Evolutionary conservation across 2,797 vertebrate genomes (phyloP), one percentile per base, ranked within the genome.

Genomic region (Paguma larvata): DNA sequence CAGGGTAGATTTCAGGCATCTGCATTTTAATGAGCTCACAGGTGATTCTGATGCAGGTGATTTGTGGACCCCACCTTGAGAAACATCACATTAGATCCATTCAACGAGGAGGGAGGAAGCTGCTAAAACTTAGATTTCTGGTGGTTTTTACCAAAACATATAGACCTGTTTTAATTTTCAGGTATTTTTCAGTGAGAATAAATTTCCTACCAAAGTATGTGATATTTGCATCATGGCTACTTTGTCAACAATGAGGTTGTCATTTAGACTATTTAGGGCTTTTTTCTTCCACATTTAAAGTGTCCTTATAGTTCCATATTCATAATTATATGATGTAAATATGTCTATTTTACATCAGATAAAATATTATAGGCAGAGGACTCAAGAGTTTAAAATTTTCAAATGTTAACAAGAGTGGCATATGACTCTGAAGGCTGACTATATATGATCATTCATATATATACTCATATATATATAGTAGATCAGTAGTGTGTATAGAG

Each of bases 101-200:
- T 94, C 30, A 27, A 32, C 0, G 38, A 87, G 53, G 72, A 91
- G 25, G 34, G 63, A 41, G 78, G 53, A 44, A 78, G 2, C 7
- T 65, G 78, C 70, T 44, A 85, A 51, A 34, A 79, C 53, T 46
- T 51, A 70, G n/a, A n/a, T 84, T 84, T 80, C 41, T 75, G 63
- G 12, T 82, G 67, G 13, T 77, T 89, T 95, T 93, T 41, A 41
- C 19, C 13, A 78, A 16, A 83, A 53, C 6, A 25, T 1, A 5
- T 41, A 34, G 65, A 51, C 51, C 25, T 56, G 19, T 11, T 67
- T 91, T 70, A 38, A 68, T 30, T 89, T 93, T 70, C 59, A 21
- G 25, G 2, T 85, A 38, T 67, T 95, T 86, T 96, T 67, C 14
- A 75, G 51, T 62, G 83, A n/a, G 30, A 95, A 90, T 90, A 75